Base-by-base conservation (phyloP, 2,888 invertebrate species). In the Protophormia terraenovae region DNA sequence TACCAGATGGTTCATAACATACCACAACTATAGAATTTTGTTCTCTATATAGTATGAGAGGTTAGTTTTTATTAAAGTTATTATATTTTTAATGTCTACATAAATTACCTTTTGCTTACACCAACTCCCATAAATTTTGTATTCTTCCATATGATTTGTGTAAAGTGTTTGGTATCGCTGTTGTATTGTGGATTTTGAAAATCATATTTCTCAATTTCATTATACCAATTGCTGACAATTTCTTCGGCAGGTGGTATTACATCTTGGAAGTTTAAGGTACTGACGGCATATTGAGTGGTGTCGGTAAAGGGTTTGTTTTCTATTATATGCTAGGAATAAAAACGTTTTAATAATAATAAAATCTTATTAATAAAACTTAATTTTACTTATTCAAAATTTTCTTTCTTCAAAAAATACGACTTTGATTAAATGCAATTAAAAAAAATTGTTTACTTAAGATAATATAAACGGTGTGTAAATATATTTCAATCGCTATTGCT, bases 141-240 rank as follows among this genome's bases (percentile, higher is more conserved):
- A 69, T 94, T 95, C 87, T 95, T 95, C 97, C 97, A 97, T 22
- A 97, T 94, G 3, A 97, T 95, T 93, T 97, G 97, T 0, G 96
- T 95, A 90, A 97, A 97, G 90, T 97, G 97, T 19, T 97, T 97
- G 86, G 96, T 95, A 82, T 94, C 94, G 79, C 94, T 94, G 6
- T 93, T 93, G 1, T 96, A 96, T 86, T 95, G 95, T 0, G 90
- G 89, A 84, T 91, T 93, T 14, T 94, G 94, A 89, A 95, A 97
- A 47, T 93, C 93, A 89, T 96, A 96, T 67, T 94, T 93, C 81
- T 94, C 93, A 32, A 96, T 95, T 92, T 97, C 97, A 64, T 94
- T 94, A 87, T 95, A 97, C 97, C 97, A 98, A 89, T 95, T 95
- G 53, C 95, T 95, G 0, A 97, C 97, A 0, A 97, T 95, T 86